phyloP scores from a whole-genome alignment of 1,140 invertebrate species.

The Bemisia tabaci region DNA sequence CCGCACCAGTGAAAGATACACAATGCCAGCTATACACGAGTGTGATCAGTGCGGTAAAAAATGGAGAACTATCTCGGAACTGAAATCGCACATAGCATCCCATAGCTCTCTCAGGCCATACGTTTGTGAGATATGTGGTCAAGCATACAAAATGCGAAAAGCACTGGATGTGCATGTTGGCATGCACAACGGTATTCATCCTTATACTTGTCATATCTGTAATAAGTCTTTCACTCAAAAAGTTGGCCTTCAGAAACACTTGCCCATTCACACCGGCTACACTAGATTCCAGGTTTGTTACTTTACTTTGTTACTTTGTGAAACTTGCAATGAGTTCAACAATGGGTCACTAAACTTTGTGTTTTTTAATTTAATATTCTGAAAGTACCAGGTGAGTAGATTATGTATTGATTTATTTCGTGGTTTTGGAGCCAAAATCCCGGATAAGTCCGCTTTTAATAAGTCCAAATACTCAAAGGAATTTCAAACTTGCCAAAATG shows the following conservation, averaged over 20 bases:
- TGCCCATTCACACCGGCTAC: constrained; percentile 51
- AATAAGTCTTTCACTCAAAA: constrained; percentile 62
- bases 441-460: too few relatives aligned
- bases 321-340: too few relatives aligned
- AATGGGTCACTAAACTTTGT: too few relatives aligned
- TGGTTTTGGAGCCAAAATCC: too few relatives aligned
- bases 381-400: too few relatives aligned
- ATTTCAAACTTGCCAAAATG: too few relatives aligned
- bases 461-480: too few relatives aligned
- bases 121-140: constrained; percentile 46
- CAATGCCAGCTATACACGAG: constrained; percentile 15
- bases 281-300: constrained; percentile 15
- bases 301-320: too few relatives aligned
- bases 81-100: constrained; percentile 32
- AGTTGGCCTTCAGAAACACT: constrained; percentile 45
- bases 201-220: constrained; percentile 57
- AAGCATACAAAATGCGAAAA: constrained; percentile 26
- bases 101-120: constrained; percentile 34
- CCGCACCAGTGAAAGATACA: constrained; percentile 14
- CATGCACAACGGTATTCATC: constrained; percentile 51
- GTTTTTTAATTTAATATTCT: too few relatives aligned
- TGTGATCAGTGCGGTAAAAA: constrained; percentile 32
- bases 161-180: constrained; percentile 39
- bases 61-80: constrained; percentile 30
- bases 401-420: too few relatives aligned